Evolutionary conservation across 2,888 invertebrate species (phyloP).

Genomic region (Stictocephala bisonia): DNA sequence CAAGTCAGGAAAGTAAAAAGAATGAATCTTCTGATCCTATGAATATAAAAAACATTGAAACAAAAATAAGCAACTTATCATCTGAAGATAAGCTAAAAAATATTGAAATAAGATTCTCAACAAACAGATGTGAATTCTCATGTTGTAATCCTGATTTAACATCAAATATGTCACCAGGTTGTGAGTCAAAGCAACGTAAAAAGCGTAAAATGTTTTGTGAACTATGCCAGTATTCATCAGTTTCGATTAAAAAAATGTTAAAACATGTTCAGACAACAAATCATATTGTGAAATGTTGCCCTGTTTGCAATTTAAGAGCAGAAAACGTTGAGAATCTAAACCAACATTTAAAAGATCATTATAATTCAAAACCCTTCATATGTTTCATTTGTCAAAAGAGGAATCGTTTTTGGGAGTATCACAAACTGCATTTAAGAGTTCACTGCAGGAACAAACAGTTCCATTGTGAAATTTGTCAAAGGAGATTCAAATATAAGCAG

Average conservation of each 20-base stretch:
- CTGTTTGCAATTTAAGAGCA: not conserved
- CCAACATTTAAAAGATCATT: constrained; percentile 17
- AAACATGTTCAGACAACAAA: not conserved
- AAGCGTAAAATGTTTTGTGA: constrained; percentile 22
- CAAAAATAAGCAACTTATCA: no score
- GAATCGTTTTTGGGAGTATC: constrained; percentile 22
- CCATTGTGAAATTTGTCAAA: constrained; percentile 14
- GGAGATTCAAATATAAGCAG: not conserved
- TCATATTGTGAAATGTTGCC: not conserved
- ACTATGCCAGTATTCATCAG: constrained; percentile 2
- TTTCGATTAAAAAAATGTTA: not conserved
- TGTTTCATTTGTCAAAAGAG: constrained; percentile 22
- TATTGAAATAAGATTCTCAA: no score
- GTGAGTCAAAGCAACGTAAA: not conserved
- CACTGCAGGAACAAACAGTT: constrained; percentile 30
- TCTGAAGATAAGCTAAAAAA: no score
- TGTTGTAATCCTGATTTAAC: constrained; percentile 11
- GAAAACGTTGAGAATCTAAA: not conserved
- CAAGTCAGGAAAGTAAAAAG: no score
- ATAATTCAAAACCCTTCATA: constrained; percentile 19
- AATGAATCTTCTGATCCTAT: no score
- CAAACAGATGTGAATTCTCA: not conserved
- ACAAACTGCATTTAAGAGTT: constrained; percentile 14
- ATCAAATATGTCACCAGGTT: no score
- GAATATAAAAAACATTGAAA: no score